Evolutionary conservation across 2,797 vertebrate species (phyloP).

Genomic region (Pipistrellus pipistrellus): DNA sequence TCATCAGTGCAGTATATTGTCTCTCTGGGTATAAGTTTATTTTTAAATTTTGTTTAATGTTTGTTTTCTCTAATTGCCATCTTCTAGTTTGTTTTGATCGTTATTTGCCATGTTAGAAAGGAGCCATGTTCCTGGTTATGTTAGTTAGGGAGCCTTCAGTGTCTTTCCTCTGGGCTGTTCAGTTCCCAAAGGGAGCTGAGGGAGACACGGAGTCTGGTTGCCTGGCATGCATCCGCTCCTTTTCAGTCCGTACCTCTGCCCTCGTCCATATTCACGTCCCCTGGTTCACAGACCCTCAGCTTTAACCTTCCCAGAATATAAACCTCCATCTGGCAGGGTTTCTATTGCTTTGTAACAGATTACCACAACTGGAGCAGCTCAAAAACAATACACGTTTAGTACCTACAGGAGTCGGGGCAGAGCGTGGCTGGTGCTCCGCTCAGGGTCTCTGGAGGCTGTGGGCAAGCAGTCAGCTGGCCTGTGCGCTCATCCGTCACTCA

Average conservation of each 20-base stretch:
- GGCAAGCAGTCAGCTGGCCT: background rate
- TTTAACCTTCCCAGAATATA: slow-evolving; percentile 40
- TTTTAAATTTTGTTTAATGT: background rate
- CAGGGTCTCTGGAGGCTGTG: background rate
- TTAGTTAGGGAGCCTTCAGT: background rate
- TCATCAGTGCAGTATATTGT: background rate
- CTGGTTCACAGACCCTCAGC: background rate
- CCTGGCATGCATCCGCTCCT: background rate
- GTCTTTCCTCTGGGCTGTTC: background rate
- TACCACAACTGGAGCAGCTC: background rate
- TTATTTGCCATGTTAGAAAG: background rate
- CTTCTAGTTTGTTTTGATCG: slow-evolving; percentile 1
- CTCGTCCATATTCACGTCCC: background rate
- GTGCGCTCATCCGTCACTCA: background rate
- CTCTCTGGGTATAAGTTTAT: slow-evolving; percentile 6
- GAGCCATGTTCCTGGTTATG: background rate
- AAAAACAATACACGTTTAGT: background rate
- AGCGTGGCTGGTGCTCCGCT: background rate
- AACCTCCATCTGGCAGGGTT: background rate
- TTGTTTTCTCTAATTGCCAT: background rate
- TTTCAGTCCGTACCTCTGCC: background rate
- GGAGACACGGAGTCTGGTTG: background rate
- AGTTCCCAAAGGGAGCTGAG: background rate
- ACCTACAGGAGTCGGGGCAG: background rate
- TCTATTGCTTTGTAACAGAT: background rate